A percentile compares a stretch with the other conserved stretches of the same genome.
These are phyloP conservation scores for Cephalopholis sonnerati DNA, from an alignment of 2,113 vertebrate genomes.

Conservation along the genomic window DNA sequence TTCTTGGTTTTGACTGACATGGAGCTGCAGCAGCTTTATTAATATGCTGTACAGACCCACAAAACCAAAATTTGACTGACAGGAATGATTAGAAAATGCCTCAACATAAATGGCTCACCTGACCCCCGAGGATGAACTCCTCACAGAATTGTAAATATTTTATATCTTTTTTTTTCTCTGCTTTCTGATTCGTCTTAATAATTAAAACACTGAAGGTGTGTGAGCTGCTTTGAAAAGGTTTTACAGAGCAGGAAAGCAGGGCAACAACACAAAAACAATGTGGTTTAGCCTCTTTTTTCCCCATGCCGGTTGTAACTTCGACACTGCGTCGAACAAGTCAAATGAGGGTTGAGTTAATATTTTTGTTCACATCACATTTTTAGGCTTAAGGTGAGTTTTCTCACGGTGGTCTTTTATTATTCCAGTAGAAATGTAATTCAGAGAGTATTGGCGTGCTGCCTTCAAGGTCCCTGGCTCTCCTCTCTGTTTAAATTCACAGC, in stretches of 20 bases:
- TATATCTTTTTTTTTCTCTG: neutral
- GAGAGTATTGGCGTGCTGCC: neutral
- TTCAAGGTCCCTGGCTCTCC: constrained; percentile 26
- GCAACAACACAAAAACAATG: too few relatives aligned
- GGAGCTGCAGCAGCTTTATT: too few relatives aligned
- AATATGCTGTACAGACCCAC: too few relatives aligned
- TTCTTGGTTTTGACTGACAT: neutral
- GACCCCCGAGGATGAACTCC: neutral
- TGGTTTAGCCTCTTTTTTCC: neutral
- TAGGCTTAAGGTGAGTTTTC: neutral
- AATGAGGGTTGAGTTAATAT: neutral
- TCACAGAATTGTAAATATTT: constrained; percentile 39
- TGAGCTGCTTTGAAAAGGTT: constrained; percentile 2
- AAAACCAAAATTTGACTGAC: too few relatives aligned
- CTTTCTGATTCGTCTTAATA: constrained; percentile 28
- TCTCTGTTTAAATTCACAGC: constrained; percentile 51
- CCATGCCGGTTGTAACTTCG: neutral
- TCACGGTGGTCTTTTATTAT: neutral
- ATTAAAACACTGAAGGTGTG: constrained; percentile 8
- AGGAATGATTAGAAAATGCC: too few relatives aligned
- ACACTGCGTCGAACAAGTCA: neutral
- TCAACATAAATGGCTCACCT: too few relatives aligned
- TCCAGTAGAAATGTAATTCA: neutral
- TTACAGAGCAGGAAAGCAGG: neutral
- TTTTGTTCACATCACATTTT: neutral